Conservation (phyloP, 2,113 vertebrate species). For the Caretta caretta region DNA sequence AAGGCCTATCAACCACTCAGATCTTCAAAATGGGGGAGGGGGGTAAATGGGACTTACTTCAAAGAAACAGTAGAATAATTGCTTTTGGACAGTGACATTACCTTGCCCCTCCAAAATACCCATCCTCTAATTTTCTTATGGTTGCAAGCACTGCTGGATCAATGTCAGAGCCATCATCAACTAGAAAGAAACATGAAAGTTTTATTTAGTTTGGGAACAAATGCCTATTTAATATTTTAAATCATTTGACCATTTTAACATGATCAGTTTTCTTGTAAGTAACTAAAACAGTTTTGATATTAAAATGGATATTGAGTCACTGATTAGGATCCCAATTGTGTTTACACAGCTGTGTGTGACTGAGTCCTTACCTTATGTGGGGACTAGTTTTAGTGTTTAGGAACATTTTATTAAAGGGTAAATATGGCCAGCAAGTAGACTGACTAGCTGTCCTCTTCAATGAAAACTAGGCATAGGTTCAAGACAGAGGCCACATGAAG, state of each 20-base stretch:
- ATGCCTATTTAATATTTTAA: background rate
- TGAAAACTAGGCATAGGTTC: background rate
- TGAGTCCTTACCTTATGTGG: background rate
- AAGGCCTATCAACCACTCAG: background rate
- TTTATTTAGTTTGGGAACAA: slow-evolving; percentile 20
- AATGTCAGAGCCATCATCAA: slow-evolving; percentile 90
- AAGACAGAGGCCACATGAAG: background rate
- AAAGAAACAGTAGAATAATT: background rate
- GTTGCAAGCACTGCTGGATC: slow-evolving; percentile 93
- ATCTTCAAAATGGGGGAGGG: background rate
- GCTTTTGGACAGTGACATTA: slow-evolving; percentile 53
- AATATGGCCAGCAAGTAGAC: background rate
- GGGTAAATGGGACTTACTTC: background rate
- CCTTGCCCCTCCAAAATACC: slow-evolving; percentile 98
- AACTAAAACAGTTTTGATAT: background rate
- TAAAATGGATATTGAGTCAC: background rate
- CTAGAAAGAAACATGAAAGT: slow-evolving; percentile 71
- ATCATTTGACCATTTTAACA: background rate
- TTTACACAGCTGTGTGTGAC: background rate
- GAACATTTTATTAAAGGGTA: background rate
- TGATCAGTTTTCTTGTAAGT: background rate
- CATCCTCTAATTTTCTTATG: slow-evolving; percentile 95
- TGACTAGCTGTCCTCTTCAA: background rate
- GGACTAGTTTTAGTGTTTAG: background rate
- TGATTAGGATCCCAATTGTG: background rate